Conservation (phyloP, 2,797 vertebrate genomes). For the Notolabrus celidotus region DNA sequence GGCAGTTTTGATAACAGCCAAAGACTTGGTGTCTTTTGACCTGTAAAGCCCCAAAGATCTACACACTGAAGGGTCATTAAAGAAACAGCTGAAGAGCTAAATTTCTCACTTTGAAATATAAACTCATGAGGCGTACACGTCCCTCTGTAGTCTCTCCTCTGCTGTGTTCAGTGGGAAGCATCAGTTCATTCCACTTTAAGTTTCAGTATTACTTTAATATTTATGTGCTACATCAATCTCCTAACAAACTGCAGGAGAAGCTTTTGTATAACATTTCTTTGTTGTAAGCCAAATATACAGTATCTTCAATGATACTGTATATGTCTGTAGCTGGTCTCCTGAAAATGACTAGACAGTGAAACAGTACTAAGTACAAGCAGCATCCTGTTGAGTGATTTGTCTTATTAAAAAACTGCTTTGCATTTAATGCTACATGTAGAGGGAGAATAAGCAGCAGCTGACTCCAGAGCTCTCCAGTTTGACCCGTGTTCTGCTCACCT, state of each 20-base stretch:
- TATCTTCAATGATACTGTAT: constrained; percentile 37
- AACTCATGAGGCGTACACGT: too few relatives aligned
- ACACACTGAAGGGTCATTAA: too few relatives aligned
- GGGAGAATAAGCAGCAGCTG: not conserved
- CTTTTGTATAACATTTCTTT: constrained; percentile 12
- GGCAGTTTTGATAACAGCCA: too few relatives aligned
- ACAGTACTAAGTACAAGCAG: constrained; percentile 3
- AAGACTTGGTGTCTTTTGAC: constrained; percentile 25
- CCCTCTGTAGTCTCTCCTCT: not conserved
- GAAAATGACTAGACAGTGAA: not conserved
- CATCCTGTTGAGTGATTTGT: not conserved
- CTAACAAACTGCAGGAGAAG: constrained; percentile 12
- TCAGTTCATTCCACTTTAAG: constrained; percentile 41
- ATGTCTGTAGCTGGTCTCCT: constrained; percentile 20
- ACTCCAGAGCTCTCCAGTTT: not conserved
- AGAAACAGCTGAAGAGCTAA: too few relatives aligned
- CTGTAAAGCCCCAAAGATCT: constrained; percentile 31
- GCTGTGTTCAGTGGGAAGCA: constrained; percentile 59
- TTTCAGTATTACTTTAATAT: constrained; percentile 12
- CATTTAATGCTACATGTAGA: constrained; percentile 9
- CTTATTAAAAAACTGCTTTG: constrained; percentile 11
- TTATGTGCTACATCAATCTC: constrained; percentile 35
- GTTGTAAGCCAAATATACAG: constrained; percentile 20
- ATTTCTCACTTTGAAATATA: too few relatives aligned
- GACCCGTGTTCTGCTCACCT: constrained; percentile 22